A percentile compares a stretch with the other conserved stretches of the same genome.
Conservation (phyloP, 1,140 invertebrate species). For the Aphelinus certus region DNA sequence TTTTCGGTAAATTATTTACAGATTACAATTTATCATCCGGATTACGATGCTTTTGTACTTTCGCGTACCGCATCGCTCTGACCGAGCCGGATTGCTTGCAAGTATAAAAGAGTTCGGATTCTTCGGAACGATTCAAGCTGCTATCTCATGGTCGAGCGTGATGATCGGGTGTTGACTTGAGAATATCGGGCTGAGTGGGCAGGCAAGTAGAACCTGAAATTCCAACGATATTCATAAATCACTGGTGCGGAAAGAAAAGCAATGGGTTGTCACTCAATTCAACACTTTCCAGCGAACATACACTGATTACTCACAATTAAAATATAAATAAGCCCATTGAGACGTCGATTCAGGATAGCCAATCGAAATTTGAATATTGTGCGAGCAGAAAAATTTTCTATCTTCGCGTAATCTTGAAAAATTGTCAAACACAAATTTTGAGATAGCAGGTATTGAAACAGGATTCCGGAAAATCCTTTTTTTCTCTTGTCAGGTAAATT, state of each 20-base stretch:
- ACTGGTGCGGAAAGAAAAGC: too few species aligned
- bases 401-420: not conserved
- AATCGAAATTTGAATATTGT: conserved; percentile 4
- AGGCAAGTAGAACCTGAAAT: conserved; percentile 64
- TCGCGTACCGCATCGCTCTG: conserved; percentile 35
- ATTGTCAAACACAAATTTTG: not conserved
- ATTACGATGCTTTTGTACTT: conserved; percentile 41
- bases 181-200: conserved; percentile 79
- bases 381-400: too few species aligned
- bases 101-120: conserved; percentile 34
- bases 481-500: too few species aligned
- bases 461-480: too few species aligned
- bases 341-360: conserved; percentile 1
- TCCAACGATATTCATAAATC: not conserved
- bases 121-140: conserved; percentile 43
- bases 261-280: too few species aligned
- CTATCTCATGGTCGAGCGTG: conserved; percentile 65
- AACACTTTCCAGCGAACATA: too few species aligned
- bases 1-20: conserved; percentile 25
- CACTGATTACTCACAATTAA: too few species aligned
- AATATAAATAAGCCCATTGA: too few species aligned
- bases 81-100: conserved; percentile 30
- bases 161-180: conserved; percentile 86
- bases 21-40: conserved; percentile 4
- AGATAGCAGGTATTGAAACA: too few species aligned